phyloP scores from a whole-genome alignment of 2,113 vertebrate species.

The Vulpes lagopus region DNA sequence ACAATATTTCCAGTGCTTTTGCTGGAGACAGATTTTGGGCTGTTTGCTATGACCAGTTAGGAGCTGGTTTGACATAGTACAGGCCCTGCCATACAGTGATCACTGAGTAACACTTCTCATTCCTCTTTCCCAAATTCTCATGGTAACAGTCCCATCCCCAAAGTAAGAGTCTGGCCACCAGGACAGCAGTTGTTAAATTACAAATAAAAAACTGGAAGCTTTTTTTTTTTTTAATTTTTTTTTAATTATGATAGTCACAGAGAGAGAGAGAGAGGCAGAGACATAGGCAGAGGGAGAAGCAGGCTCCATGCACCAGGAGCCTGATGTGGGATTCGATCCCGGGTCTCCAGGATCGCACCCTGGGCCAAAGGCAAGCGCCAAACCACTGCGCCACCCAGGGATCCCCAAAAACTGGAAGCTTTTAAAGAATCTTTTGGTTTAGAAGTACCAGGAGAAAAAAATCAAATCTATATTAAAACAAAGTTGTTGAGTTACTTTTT shows the following conservation, averaged over 20 bases:
- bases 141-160: neutral
- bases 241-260: no score
- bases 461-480: constrained; percentile 48
- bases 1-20: neutral
- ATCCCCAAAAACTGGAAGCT: neutral
- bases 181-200: neutral
- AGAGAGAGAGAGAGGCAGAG: no score
- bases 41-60: neutral
- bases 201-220: constrained; percentile 14
- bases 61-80: neutral
- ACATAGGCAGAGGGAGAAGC: no score
- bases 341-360: no score
- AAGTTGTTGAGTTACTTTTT: constrained; percentile 8
- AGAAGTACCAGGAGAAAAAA: neutral
- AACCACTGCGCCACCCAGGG: no score
- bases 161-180: neutral
- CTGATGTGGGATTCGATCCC: no score
- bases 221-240: neutral
- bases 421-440: constrained; percentile 18
- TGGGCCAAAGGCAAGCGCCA: no score
- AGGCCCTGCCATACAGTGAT: neutral
- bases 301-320: no score
- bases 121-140: neutral
- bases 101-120: neutral
- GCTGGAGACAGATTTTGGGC: neutral